A percentile compares a stretch with the other conserved stretches of the same genome.
These are phyloP conservation scores for Gonatopus flavifemur DNA, from an alignment of 1,140 invertebrate species.

Conservation along the genomic window DNA sequence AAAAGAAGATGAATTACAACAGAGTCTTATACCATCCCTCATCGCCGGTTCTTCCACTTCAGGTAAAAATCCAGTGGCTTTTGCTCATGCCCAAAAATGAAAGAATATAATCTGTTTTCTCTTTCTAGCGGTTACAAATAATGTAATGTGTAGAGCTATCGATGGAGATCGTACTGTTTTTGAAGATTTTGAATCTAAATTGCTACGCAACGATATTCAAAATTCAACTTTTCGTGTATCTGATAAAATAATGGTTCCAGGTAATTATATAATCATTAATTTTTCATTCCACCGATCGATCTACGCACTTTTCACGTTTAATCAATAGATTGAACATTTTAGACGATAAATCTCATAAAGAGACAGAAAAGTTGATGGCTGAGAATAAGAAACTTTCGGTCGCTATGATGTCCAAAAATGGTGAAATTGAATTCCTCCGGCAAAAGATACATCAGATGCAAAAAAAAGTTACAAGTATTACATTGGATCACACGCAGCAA, in stretches of 20 bases:
- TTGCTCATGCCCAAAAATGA: background rate
- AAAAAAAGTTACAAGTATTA: conserved; percentile 31
- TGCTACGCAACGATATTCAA: conserved; percentile 18
- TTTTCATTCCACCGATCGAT: background rate
- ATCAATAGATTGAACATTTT: too few species aligned
- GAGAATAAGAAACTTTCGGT: conserved; percentile 40
- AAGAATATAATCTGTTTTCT: background rate
- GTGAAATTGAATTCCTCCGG: conserved; percentile 41
- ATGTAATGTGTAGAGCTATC: background rate
- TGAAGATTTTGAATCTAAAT: conserved; percentile 27
- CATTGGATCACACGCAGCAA: conserved; percentile 30
- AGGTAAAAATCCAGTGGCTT: too few species aligned
- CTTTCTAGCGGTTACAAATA: too few species aligned
- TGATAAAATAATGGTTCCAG: conserved; percentile 20
- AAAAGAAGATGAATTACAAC: background rate
- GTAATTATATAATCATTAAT: conserved; percentile 14
- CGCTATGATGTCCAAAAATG: conserved; percentile 44
- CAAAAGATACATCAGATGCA: conserved; percentile 38
- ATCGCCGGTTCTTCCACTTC: background rate
- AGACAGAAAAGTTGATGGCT: conserved; percentile 34
- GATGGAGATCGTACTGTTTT: conserved; percentile 11
- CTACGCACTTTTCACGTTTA: background rate
- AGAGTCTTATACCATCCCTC: background rate
- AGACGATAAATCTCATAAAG: conserved; percentile 18
- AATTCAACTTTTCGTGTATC: conserved; percentile 39